Evolutionary conservation across 2,113 vertebrate genomes (phyloP).

Genomic region (Clarias magur): DNA sequence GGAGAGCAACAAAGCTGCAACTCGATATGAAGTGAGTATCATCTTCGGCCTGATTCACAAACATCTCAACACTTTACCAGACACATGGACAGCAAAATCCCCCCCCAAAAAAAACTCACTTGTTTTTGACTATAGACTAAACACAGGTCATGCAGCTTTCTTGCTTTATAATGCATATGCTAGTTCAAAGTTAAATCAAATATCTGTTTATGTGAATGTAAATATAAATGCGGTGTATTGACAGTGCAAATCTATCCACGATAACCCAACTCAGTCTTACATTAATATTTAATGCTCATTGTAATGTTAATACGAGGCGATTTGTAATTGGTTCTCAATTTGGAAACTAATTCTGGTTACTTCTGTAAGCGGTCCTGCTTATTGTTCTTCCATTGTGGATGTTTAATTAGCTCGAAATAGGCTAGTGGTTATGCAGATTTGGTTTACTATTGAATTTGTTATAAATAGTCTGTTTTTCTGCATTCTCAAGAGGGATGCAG

Average conservation of each 20-base stretch:
- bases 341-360: constrained; percentile 2
- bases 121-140: neutral
- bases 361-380: neutral
- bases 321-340: neutral
- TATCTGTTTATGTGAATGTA: neutral
- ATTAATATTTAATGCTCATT: neutral
- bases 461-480: constrained; percentile 5
- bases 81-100: neutral
- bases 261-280: neutral
- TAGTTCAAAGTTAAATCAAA: neutral
- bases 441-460: neutral
- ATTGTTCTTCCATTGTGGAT: neutral
- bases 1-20: constrained; percentile 56
- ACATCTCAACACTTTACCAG: neutral
- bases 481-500: neutral
- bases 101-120: neutral
- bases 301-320: constrained; percentile 14
- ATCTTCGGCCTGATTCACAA: neutral
- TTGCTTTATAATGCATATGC: neutral
- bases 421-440: neutral
- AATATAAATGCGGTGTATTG: neutral
- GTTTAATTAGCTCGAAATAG: constrained; percentile 7
- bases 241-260: neutral
- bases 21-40: constrained; percentile 54
- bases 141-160: neutral